Base-by-base conservation (phyloP, 2,797 vertebrate genomes). In the Lacerta bilineata region DNA sequence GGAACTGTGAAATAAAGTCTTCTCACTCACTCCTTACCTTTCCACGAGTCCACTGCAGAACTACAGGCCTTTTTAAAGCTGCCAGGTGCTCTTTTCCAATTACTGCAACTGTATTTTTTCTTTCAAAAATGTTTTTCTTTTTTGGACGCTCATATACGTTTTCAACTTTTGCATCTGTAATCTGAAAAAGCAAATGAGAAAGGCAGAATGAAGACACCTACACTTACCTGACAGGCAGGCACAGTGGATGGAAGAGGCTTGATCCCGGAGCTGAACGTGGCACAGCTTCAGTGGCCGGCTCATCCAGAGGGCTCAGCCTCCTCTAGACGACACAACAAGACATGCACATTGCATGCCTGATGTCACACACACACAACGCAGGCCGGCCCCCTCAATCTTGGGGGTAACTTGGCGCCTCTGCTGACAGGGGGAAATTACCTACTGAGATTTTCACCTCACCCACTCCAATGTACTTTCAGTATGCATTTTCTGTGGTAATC, bases 31-130 rank as follows among this genome's bases (percentile, higher is more conserved):
- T 59, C 18, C 59, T 97, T 97, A 99, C 99, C 97, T 99, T 99
- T 94, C 99, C 99, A 89, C 97, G 98, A 83, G 93, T 96, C 91
- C 98, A 96, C 85, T 99, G 98, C 88, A 99, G 80, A 85, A 99
- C 83, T 87, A 99, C 95, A 18, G 98, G 98, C 90, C 96, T 98
- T 80, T 97, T 97, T 87, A 99, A 96, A 89, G 97, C 97, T 85
- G 95, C 93, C 46, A 98, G 91, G 83, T 97, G 97, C 59, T 91
- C 93, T 29, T 97, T 97, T 74, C 98, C 97, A 3, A 99, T 87
- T 89, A 99, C 87, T 90, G 96, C 97, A 83, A 97, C 96, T 15
- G 95, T 80, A 9, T 91, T 97, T 93, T 98, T 97, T 72, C 97
- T 98, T 55, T 96, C 95, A 82, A 99, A 98, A 95, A 99, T 93